Evolutionary conservation across 2,113 vertebrate genomes (phyloP), one percentile per base, ranked within the genome.

Genomic region (Meles meles): DNA sequence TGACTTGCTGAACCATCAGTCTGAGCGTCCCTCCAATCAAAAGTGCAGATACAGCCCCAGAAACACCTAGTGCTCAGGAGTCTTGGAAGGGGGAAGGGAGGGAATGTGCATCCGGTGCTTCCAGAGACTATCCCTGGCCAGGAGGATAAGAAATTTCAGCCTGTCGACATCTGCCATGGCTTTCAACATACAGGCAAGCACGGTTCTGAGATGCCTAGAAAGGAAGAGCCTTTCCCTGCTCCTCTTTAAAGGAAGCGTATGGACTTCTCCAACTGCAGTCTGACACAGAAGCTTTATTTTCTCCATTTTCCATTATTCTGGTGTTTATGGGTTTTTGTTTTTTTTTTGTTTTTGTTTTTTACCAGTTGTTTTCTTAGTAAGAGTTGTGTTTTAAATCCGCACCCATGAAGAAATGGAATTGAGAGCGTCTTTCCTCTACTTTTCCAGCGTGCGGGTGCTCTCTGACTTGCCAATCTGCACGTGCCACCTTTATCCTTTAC

Each of bases 41-140:
- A 71, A 76, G 49, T 55, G 65, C 57, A 37, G 44, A 63, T 0
- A 0, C 12, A 5, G 39, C n/a, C 59, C 63, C 29, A n/a, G 49
- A 11, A 57, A 55, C 39, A 20, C 82, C 69, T n/a, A 11, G 31
- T 21, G 67, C 47, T 76, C 44, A 0, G 74, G 86, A 57, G 59
- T 20, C 13, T 37, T 2, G 34, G 88, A 52, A 44, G 8, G 9
- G 1, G 27, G 14, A 1, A 15, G 55, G 5, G 27, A 10, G 52
- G 17, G 6, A 0, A 11, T 0, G 14, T 23, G 13, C n/a, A 6
- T 3, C 0, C 5, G 44, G n/a, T 2, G 7, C 76, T 80, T 69
- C 27, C 71, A 6, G 65, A 85, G 77, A 85, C 6, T 1, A 9
- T 34, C 42, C 47, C 80, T 77, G 65, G 72, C 18, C 80, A 39